Evolutionary conservation across 2,797 vertebrate genomes (phyloP).

Genomic region (Triplophysa yarkandensis): DNA sequence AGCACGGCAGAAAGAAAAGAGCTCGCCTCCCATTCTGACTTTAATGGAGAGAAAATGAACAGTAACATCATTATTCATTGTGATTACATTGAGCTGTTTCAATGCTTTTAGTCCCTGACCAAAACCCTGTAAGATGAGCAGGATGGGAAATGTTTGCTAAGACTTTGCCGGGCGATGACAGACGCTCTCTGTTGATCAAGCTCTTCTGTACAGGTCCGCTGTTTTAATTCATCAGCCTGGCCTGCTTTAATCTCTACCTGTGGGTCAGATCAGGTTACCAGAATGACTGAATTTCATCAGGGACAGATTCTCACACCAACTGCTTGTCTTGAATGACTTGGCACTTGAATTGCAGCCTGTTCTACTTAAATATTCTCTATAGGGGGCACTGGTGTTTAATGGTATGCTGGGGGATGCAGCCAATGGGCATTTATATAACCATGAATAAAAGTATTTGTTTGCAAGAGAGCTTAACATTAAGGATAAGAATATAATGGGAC

Average conservation of each 20-base stretch:
- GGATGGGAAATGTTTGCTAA: slow-evolving; percentile 42
- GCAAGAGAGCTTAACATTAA: neutral
- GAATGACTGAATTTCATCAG: slow-evolving; percentile 11
- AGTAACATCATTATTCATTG: slow-evolving; percentile 30
- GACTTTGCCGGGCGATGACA: slow-evolving; percentile 11
- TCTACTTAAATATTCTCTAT: neutral
- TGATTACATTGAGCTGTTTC: slow-evolving; percentile 17
- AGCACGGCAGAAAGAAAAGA: slow-evolving; percentile 25
- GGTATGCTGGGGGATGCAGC: neutral
- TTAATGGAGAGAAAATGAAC: slow-evolving; percentile 43
- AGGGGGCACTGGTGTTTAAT: slow-evolving; percentile 26
- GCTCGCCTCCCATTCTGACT: slow-evolving; percentile 29
- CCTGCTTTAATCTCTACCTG: neutral
- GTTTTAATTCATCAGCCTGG: slow-evolving; percentile 29
- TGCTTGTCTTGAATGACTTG: slow-evolving; percentile 18
- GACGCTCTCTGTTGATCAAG: slow-evolving; percentile 22
- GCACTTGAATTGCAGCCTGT: slow-evolving; percentile 17
- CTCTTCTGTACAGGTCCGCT: slow-evolving; percentile 16
- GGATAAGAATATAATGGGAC: too few relatives aligned
- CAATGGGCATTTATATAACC: neutral
- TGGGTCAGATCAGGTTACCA: slow-evolving; percentile 23
- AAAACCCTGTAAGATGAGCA: slow-evolving; percentile 46
- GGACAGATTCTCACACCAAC: neutral
- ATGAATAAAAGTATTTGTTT: neutral
- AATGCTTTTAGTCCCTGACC: slow-evolving; percentile 27